Evolutionary conservation across 1,140 invertebrate species (phyloP).

Genomic region (Neuroterus valhalla): DNA sequence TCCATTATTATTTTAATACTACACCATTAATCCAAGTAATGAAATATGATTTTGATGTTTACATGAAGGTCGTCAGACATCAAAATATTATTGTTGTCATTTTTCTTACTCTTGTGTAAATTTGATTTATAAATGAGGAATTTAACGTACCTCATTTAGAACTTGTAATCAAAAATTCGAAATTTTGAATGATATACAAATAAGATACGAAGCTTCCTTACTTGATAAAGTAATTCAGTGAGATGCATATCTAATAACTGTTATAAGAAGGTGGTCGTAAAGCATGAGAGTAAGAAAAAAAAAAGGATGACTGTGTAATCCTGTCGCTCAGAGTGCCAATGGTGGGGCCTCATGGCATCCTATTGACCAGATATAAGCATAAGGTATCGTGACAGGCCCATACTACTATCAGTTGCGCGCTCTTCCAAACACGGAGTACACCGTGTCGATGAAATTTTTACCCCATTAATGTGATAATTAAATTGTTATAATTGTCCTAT

Average conservation of each 20-base stretch:
- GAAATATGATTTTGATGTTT: conserved; percentile 1
- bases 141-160: background rate
- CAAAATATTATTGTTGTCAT: background rate
- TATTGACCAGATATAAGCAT: conserved; percentile 26
- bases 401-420: conserved; percentile 16
- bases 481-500: conserved; percentile 1
- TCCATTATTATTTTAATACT: background rate
- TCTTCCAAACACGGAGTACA: conserved; percentile 8
- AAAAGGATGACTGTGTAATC: background rate
- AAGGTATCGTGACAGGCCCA: conserved; percentile 14
- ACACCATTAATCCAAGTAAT: background rate
- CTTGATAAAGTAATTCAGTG: too few relatives aligned
- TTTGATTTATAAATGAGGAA: background rate
- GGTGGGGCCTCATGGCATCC: conserved; percentile 24
- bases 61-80: background rate
- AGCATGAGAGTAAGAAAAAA: background rate
- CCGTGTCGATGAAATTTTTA: conserved; percentile 6
- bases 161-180: background rate
- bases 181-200: too few relatives aligned
- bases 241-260: too few relatives aligned
- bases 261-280: background rate
- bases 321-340: background rate
- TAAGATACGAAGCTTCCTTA: too few relatives aligned
- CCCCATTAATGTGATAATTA: background rate
- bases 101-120: background rate